Conservation (phyloP, 2,113 vertebrate genomes). For the Mastomys natalensis region DNA sequence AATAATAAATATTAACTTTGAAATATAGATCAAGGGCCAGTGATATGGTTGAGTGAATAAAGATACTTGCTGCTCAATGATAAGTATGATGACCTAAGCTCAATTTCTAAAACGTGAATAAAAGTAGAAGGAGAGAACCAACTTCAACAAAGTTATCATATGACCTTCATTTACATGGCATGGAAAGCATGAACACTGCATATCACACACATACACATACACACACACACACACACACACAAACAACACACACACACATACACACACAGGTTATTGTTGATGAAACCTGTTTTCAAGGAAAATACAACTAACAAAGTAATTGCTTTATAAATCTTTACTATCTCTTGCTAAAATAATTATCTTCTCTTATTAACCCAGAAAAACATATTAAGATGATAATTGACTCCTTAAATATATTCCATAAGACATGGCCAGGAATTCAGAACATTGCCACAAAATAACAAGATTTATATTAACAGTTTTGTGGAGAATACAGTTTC, state of each 20-base stretch:
- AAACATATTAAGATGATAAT: slow-evolving; percentile 4
- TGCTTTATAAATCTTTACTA: neutral
- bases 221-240: neutral
- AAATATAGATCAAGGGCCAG: neutral
- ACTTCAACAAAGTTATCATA: neutral
- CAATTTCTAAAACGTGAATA: neutral
- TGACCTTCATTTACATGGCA: neutral
- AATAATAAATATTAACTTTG: neutral
- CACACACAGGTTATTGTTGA: neutral
- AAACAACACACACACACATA: neutral
- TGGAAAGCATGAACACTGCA: no score
- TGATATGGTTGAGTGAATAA: neutral
- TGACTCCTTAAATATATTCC: slow-evolving; percentile 18
- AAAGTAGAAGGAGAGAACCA: neutral
- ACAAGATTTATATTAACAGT: slow-evolving; percentile 18
- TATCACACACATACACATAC: neutral
- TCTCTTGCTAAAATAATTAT: slow-evolving; percentile 20
- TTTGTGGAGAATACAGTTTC: neutral
- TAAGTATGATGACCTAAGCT: neutral
- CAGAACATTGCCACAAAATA: neutral
- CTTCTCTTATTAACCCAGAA: slow-evolving; percentile 42
- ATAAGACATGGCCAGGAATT: slow-evolving; percentile 13
- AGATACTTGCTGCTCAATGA: neutral
- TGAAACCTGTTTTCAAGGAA: neutral
- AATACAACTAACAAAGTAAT: neutral